Evolutionary conservation across 2,888 invertebrate genomes (phyloP), one percentile per base, ranked within the genome.

Genomic region (Hecatera dysodea): DNA sequence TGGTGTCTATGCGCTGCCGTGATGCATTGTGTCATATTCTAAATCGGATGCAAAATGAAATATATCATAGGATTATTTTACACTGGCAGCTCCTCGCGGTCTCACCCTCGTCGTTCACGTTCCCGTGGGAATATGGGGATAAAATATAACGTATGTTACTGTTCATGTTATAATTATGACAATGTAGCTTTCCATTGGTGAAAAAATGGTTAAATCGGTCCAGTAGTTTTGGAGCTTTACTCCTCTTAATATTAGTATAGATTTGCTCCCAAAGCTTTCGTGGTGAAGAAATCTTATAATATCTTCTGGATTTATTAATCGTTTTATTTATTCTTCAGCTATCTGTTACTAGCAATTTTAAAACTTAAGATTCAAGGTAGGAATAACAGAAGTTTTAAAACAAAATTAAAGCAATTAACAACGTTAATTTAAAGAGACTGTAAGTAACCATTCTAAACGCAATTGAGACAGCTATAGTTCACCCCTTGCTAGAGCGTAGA

Each of bases 381-480:
- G 7, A 19, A 19, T 17, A 3, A 22, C 9, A 12, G 2, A 42
- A 46, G 42, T 22, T 24, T 57, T 46, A 60, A 50, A 24, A 46
- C 17, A 33, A 22, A 69, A 66, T 65, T 29, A 66, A 62, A 22
- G 8, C 17, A 5, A 44, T 6, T 36, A 36, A 53, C 3, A 59
- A 17, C 5, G 12, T 1, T 27, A 9, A 56, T 55, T 50, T 46
- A 29, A 60, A 42, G 39, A 48, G 36, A 44, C 36, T n/a, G 33
- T 50, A 39, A 63, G 33, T 50, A 39, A 63, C 12, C 33, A 69
- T 66, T 75, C 9, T 46, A 27, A 63, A 39, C 15, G 61, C 48
- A 67, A 74, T 67, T 62, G 42, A 69, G 50, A 72, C 56, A 57
- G 66, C 0, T 29, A 72, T 73, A 60, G 67, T 67, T 67, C 36